phyloP scores from a whole-genome alignment of 1,140 invertebrate genomes.

The Aphis gossypii region DNA sequence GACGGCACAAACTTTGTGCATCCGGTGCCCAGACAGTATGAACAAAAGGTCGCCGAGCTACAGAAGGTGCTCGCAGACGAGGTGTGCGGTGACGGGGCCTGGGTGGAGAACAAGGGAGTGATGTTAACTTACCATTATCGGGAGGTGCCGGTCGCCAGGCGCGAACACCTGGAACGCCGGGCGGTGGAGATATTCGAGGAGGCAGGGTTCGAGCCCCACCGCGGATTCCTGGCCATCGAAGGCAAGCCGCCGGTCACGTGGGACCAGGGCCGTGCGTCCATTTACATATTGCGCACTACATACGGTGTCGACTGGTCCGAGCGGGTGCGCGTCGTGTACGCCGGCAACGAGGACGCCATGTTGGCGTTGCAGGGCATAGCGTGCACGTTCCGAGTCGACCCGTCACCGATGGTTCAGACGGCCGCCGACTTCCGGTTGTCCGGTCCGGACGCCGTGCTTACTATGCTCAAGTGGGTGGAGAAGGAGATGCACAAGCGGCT shows the following conservation, averaged over 20 bases:
- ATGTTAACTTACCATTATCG: slow-evolving; percentile 88
- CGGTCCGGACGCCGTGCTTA: slow-evolving; percentile 85
- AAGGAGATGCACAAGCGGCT: slow-evolving; percentile 80
- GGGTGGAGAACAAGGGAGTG: slow-evolving; percentile 91
- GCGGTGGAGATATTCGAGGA: slow-evolving; percentile 77
- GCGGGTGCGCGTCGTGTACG: slow-evolving; percentile 87
- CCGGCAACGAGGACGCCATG: slow-evolving; percentile 92
- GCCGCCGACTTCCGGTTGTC: slow-evolving; percentile 84
- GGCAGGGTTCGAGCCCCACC: slow-evolving; percentile 78
- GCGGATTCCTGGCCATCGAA: slow-evolving; percentile 85
- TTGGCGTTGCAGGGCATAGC: slow-evolving; percentile 87
- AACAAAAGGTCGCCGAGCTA: slow-evolving; percentile 79
- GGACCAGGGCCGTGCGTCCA: slow-evolving; percentile 89
- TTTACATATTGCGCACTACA: slow-evolving; percentile 86
- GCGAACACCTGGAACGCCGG: slow-evolving; percentile 72
- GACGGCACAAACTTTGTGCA: slow-evolving; percentile 90
- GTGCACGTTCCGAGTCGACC: slow-evolving; percentile 86
- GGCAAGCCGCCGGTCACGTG: slow-evolving; percentile 87
- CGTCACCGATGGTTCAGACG: slow-evolving; percentile 83
- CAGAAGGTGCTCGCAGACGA: slow-evolving; percentile 83
- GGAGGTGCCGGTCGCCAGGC: slow-evolving; percentile 75
- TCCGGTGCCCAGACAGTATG: slow-evolving; percentile 85
- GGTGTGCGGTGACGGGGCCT: slow-evolving; percentile 85
- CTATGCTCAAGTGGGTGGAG: slow-evolving; percentile 89
- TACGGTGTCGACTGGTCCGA: slow-evolving; percentile 92